Evolutionary conservation across 2,888 invertebrate genomes (phyloP).

Genomic region (Phrixothrix hirtus): DNA sequence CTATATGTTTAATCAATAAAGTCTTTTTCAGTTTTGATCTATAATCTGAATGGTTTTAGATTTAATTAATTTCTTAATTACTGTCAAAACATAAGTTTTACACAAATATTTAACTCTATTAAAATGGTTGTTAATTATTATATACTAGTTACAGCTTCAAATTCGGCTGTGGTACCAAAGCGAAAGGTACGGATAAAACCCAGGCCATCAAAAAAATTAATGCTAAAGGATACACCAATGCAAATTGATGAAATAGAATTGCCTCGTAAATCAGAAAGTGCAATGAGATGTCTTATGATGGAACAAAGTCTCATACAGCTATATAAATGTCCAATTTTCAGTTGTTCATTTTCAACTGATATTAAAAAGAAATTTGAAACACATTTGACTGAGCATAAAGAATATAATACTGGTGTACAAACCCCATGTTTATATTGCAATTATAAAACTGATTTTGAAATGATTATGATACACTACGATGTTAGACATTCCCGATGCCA

Average conservation of each 20-base stretch:
- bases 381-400: conserved; percentile 54
- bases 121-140: too few relatives aligned
- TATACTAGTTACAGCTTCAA: too few relatives aligned
- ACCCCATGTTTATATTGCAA: conserved; percentile 58
- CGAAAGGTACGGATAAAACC: too few relatives aligned
- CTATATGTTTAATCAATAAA: too few relatives aligned
- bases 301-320: conserved; percentile 53
- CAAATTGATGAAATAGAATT: conserved; percentile 38
- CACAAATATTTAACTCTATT: too few relatives aligned
- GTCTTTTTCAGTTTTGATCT: too few relatives aligned
- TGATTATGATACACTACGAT: conserved; percentile 60
- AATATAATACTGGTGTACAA: conserved; percentile 18
- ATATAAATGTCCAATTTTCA: conserved; percentile 62
- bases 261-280: conserved; percentile 38
- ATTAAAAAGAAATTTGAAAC: conserved; percentile 46
- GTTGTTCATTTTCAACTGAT: conserved; percentile 59
- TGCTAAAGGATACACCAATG: conserved; percentile 22
- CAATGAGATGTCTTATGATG: conserved; percentile 51
- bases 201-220: conserved; percentile 6
- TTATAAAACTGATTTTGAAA: conserved; percentile 55
- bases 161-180: too few relatives aligned
- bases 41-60: too few relatives aligned
- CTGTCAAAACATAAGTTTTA: too few relatives aligned
- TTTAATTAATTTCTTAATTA: too few relatives aligned
- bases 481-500: conserved; percentile 64